These are phyloP conservation scores for Cataglyphis livida DNA, from an alignment of 2,888 invertebrate species.

Conservation along the genomic window DNA sequence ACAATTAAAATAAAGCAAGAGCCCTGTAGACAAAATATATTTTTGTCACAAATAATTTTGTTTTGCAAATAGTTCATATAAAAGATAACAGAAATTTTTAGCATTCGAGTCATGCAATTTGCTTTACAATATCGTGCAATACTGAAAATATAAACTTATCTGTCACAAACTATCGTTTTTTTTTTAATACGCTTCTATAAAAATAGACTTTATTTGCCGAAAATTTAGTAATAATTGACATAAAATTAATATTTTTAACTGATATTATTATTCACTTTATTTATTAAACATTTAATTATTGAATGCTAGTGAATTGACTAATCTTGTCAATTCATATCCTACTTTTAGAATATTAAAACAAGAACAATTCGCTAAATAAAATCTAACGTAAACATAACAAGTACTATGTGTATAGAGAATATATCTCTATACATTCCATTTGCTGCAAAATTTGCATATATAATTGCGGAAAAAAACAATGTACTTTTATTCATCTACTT, in stretches of 20 bases:
- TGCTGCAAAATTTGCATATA: not conserved
- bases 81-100: not conserved
- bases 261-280: not conserved
- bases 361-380: not conserved
- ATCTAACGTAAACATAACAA: not conserved
- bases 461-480: not conserved
- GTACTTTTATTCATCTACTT: not conserved
- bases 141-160: not conserved
- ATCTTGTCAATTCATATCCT: not conserved
- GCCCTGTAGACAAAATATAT: slow-evolving; percentile 1
- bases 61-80: not conserved
- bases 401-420: not conserved
- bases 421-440: not conserved
- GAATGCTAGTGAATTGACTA: not conserved
- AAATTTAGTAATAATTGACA: not conserved
- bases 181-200: not conserved
- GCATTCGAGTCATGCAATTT: not conserved
- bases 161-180: too few species aligned
- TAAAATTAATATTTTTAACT: not conserved
- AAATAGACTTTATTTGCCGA: not conserved
- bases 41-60: not conserved
- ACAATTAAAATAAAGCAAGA: slow-evolving; percentile 2
- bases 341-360: not conserved
- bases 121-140: not conserved
- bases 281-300: not conserved